Percentiles rank a stretch among this genome's conserved stretches.
Conservation (phyloP, 1,140 invertebrate species). For the Aphaenogaster floridana region DNA sequence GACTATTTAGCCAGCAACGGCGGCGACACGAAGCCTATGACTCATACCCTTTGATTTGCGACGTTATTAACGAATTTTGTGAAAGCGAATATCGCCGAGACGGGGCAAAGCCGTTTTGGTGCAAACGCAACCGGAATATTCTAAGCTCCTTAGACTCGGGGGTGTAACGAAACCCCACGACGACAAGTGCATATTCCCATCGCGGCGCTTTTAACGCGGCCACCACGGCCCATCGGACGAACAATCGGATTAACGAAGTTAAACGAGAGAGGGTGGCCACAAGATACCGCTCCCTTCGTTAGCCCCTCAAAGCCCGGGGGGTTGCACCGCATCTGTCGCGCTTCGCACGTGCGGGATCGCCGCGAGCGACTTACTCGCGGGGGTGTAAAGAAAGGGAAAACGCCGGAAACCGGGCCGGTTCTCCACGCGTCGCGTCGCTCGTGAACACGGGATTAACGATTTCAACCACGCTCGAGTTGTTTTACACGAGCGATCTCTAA, state of each 20-base stretch:
- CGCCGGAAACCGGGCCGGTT: conserved; percentile 8
- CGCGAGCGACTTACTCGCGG: conserved; percentile 58
- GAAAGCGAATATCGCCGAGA: not conserved
- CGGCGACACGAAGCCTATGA: not conserved
- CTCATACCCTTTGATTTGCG: not conserved
- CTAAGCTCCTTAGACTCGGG: conserved; percentile 36
- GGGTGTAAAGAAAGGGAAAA: conserved; percentile 67
- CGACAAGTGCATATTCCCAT: conserved; percentile 82
- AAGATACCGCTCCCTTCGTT: conserved; percentile 19
- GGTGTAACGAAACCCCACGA: conserved; percentile 47
- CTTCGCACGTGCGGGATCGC: conserved; percentile 76
- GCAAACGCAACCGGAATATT: not conserved
- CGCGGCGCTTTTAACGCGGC: conserved; percentile 69
- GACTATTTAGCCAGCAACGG: not conserved
- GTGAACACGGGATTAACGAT: conserved; percentile 65
- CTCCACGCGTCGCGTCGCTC: not conserved
- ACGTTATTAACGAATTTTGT: not conserved
- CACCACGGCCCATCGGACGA: conserved; percentile 63
- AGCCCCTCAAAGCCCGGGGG: conserved; percentile 16
- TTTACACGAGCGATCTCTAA: conserved; percentile 19
- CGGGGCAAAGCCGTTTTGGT: not conserved
- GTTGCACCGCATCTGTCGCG: conserved; percentile 74
- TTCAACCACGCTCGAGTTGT: not conserved
- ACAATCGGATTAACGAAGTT: conserved; percentile 83
- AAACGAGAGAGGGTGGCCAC: conserved; percentile 70